Evolutionary conservation across 2,113 vertebrate species (phyloP).

Genomic region (Solea solea): DNA sequence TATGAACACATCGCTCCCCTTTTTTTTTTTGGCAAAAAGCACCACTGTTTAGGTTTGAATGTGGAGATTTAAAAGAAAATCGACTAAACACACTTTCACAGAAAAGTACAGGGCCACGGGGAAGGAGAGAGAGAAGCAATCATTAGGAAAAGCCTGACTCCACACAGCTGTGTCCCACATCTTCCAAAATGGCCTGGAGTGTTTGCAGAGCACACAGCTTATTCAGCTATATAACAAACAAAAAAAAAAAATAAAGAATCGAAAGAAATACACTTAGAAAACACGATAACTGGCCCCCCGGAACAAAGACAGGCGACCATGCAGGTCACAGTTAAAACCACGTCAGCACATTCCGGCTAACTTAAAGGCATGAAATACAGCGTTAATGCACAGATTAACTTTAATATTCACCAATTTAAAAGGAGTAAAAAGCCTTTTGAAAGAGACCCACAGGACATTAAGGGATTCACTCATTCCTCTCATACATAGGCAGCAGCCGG

Average conservation of each 20-base stretch:
- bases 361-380: background rate
- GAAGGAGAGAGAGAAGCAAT: constrained; percentile 23
- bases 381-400: constrained; percentile 1
- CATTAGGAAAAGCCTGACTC: constrained; percentile 59
- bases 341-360: background rate
- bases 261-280: background rate
- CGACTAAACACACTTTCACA: constrained; percentile 21
- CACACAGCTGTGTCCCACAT: constrained; percentile 72
- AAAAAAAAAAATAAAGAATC: constrained; percentile 25
- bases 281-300: background rate
- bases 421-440: constrained; percentile 7
- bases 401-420: constrained; percentile 31
- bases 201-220: constrained; percentile 24
- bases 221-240: constrained; percentile 49
- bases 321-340: background rate
- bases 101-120: constrained; percentile 23
- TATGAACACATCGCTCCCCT: background rate
- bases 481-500: constrained; percentile 28
- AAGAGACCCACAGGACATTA: constrained; percentile 35
- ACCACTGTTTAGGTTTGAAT: constrained; percentile 50
- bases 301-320: constrained; percentile 19
- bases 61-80: constrained; percentile 17
- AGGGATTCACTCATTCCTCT: constrained; percentile 28
- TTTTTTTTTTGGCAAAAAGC: constrained; percentile 32
- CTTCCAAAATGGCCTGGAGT: constrained; percentile 56